Percentiles rank a stretch among this genome's conserved stretches.
Conservation (phyloP, 2,797 vertebrate species). For the Hoplostethus mediterraneus region DNA sequence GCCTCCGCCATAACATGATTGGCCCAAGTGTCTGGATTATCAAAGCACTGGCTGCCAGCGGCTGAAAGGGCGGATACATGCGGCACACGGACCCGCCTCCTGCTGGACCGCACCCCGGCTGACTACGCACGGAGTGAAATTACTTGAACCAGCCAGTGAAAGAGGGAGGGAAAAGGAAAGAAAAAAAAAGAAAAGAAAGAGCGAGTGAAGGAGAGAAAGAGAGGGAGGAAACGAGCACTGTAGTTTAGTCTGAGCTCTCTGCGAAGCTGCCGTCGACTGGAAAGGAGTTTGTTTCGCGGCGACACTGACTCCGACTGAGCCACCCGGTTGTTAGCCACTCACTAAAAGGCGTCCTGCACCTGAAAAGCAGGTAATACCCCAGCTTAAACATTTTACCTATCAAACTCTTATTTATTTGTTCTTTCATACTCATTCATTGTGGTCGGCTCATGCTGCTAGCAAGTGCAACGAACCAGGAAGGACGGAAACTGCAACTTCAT, state of each 20-base stretch:
- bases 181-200: slow-evolving; percentile 52
- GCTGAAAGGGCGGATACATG: slow-evolving; percentile 32
- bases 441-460: slow-evolving; percentile 28
- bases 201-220: slow-evolving; percentile 60
- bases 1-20: slow-evolving; percentile 54
- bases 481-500: slow-evolving; percentile 51
- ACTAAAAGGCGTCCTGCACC: slow-evolving; percentile 70
- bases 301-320: slow-evolving; percentile 72
- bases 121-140: slow-evolving; percentile 62
- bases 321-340: slow-evolving; percentile 66
- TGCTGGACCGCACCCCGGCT: slow-evolving; percentile 82
- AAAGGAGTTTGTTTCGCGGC: slow-evolving; percentile 75
- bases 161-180: slow-evolving; percentile 74
- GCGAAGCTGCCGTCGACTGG: slow-evolving; percentile 75
- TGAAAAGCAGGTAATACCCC: slow-evolving; percentile 74
- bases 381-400: slow-evolving; percentile 3
- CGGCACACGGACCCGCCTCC: slow-evolving; percentile 51
- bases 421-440: slow-evolving; percentile 30
- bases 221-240: slow-evolving; percentile 66
- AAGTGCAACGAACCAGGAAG: slow-evolving; percentile 80
- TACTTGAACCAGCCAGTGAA: slow-evolving; percentile 67
- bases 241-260: slow-evolving; percentile 76
- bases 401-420: background rate
- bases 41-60: slow-evolving; percentile 53
- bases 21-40: slow-evolving; percentile 43